Evolutionary conservation across 2,113 vertebrate genomes (phyloP).

Genomic region (Phocoena sinus): DNA sequence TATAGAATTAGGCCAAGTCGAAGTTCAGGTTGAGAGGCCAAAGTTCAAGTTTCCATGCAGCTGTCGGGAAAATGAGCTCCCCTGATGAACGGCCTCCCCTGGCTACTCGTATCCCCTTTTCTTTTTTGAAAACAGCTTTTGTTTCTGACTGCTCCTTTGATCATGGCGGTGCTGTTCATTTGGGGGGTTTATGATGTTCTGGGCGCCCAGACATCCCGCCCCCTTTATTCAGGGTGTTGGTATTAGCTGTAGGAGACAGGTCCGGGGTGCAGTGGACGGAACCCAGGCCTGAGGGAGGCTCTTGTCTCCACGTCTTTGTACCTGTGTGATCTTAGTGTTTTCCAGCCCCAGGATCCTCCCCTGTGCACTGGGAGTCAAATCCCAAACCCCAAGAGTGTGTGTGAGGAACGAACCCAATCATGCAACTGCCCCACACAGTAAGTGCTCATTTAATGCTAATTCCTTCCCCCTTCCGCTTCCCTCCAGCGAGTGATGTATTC

Average conservation of each 20-base stretch:
- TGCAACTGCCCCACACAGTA: accelerated
- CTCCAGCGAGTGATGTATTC: no score
- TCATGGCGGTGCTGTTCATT: accelerated
- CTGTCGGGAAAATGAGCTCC: conserved; percentile 62
- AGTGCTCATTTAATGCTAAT: neutral
- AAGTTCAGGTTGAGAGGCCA: conserved; percentile 86
- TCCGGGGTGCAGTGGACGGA: accelerated
- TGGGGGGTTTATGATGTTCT: neutral
- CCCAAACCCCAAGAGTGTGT: neutral
- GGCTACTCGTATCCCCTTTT: neutral
- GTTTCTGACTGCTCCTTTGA: neutral
- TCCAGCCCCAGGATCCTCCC: neutral
- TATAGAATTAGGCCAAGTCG: conserved; percentile 85
- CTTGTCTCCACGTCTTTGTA: accelerated
- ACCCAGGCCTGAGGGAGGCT: accelerated
- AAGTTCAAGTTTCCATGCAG: conserved; percentile 65
- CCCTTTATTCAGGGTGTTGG: neutral
- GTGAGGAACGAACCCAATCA: accelerated
- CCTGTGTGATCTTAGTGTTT: neutral
- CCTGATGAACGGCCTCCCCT: neutral
- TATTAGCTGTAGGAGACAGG: neutral
- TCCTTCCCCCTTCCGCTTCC: neutral
- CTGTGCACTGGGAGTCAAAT: neutral
- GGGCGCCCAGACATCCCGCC: accelerated
- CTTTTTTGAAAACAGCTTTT: neutral